phyloP scores from a whole-genome alignment of 2,113 vertebrate species.

The Lophius piscatorius region DNA sequence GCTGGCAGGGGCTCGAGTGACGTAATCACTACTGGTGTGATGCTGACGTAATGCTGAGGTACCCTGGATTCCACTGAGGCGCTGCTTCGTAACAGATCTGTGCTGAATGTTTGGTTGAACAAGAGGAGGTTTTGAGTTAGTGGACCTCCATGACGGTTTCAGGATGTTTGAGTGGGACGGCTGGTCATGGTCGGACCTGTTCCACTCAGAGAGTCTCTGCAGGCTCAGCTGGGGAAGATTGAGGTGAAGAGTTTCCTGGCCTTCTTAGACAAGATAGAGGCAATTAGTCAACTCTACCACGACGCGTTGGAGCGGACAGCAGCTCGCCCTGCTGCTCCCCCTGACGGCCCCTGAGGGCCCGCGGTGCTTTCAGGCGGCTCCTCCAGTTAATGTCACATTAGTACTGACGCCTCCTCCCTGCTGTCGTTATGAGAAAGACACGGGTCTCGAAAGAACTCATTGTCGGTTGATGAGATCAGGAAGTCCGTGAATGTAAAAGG shows the following conservation, averaged over 20 bases:
- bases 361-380: constrained; percentile 34
- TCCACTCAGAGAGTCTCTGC: constrained; percentile 38
- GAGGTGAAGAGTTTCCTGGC: constrained; percentile 53
- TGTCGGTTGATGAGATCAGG: constrained; percentile 47
- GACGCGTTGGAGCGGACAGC: constrained; percentile 62
- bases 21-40: constrained; percentile 56
- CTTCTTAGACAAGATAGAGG: constrained; percentile 67
- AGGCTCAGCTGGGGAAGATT: constrained; percentile 31
- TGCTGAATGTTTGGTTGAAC: background rate
- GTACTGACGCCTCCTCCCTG: constrained; percentile 4
- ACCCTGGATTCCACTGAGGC: constrained; percentile 35
- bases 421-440: background rate
- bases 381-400: constrained; percentile 46
- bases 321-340: constrained; percentile 40
- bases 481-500: constrained; percentile 45
- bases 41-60: constrained; percentile 70
- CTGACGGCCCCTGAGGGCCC: constrained; percentile 35
- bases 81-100: constrained; percentile 4
- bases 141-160: constrained; percentile 17
- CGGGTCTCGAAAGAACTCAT: constrained; percentile 41
- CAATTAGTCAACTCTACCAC: constrained; percentile 73
- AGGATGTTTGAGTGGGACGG: constrained; percentile 34
- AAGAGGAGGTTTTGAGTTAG: background rate
- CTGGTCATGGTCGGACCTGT: constrained; percentile 20
- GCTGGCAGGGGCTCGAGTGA: no score